Evolutionary conservation across 2,113 vertebrate species (phyloP), one percentile per base, ranked within the genome.

Genomic region (Macrotus californicus): DNA sequence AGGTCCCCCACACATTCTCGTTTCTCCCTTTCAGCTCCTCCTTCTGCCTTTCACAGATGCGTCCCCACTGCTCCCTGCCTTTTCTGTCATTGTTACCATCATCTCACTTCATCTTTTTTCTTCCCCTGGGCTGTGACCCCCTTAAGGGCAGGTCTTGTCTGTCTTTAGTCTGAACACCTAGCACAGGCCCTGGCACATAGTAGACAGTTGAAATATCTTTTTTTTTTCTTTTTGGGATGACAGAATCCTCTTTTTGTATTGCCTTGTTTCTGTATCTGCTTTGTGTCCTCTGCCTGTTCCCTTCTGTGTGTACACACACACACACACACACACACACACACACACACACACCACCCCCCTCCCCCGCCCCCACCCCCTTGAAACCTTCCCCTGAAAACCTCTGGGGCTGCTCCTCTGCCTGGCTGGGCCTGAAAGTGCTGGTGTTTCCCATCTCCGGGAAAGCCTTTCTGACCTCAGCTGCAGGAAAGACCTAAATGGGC

Each of bases 401-500:
- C 22, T 11, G 2, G 39, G 85, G 64, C 8, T 9, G 18, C 69
- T 59, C 29, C 39, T 73, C 77, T 80, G 56, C 50, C 43, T 14
- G 43, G 34, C 69, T 54, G 3, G 15, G 31, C 18, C 19, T 0
- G 43, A 36, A 70, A 93, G 66, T 81, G 64, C 1, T 0, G 0
- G 86, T n/a, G 46, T 26, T 69, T 48, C 83, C 77, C 50, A 0
- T 10, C 3, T 2, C 4, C 0, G 15, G 91, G 26, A 91, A 46
- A 94, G 41, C 67, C 46, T 69, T 36, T 43, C 34, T 15, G 48
- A 48, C 92, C 72, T 54, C 61, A 5, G 66, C 54, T 10, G n/a
- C 59, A 83, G 89, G 64, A 96, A 59, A 39, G 83, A 69, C 43
- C 76, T 77, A n/a, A 79, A 39, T 54, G 76, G n/a, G 73, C 8